A percentile compares a stretch with the other conserved stretches of the same genome.
Evolutionary conservation across 2,113 vertebrate genomes (phyloP).

Genomic region (Mesitornis unicolor): DNA sequence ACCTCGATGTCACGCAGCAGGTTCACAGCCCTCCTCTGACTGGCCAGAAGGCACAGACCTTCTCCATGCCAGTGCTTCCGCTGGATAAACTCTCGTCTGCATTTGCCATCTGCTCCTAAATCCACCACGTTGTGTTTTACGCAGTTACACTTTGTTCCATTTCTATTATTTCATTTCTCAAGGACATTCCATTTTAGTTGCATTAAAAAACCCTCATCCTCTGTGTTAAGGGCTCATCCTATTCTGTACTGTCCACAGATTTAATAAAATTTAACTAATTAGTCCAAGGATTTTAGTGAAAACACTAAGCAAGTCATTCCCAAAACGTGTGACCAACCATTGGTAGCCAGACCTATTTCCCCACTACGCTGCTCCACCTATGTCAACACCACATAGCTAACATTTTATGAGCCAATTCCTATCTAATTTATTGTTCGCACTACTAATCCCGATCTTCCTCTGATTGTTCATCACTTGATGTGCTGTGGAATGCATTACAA

Average conservation of each 20-base stretch:
- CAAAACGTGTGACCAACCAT: neutral
- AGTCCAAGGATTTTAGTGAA: neutral
- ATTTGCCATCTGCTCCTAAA: constrained; percentile 5
- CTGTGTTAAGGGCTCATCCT: neutral
- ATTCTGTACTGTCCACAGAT: neutral
- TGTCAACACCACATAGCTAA: neutral
- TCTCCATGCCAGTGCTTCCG: neutral
- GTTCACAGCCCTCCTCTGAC: neutral
- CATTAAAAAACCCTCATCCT: neutral
- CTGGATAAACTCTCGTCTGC: neutral
- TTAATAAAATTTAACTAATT: neutral
- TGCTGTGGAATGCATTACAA: neutral
- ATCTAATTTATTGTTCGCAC: neutral
- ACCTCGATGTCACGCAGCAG: accelerated
- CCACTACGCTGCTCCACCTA: neutral
- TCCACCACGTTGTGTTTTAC: neutral
- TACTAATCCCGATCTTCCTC: neutral
- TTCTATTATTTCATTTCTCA: neutral
- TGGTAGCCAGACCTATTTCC: neutral
- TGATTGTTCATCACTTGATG: neutral
- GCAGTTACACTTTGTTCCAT: neutral
- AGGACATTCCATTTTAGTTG: neutral
- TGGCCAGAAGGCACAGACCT: neutral
- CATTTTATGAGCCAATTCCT: neutral
- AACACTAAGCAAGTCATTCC: neutral